Evolutionary conservation across 1,140 invertebrate species (phyloP), one percentile per base, ranked within the genome.

Genomic region (Lutraria rhynchaena): DNA sequence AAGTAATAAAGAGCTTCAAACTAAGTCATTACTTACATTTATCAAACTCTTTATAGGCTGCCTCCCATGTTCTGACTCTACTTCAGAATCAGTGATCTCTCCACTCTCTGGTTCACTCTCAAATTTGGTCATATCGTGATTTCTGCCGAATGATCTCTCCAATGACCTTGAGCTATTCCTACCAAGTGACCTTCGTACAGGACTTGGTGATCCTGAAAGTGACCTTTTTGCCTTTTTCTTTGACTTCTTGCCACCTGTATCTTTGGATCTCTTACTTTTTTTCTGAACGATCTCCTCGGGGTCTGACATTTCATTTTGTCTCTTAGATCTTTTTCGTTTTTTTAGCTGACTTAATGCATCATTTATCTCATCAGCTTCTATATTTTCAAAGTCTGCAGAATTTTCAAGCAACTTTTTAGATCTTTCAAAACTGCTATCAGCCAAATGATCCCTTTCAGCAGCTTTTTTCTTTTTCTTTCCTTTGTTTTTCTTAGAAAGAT

Each of bases 61-160:
- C 24, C 13, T 67, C 19, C 51, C 58, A 51, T 70, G 29, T 24
- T 22, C 67, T 60, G 55, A 60, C n/a, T 83, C 82, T 41, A 7
- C 37, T 17, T 85, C 84, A 67, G 55, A 74, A 37, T 83, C 78
- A 22, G 85, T 85, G 13, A 84, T 81, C 57, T 87, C 85, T 1
- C 85, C 85, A 76, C 85, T 87, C 33, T 87, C 85, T 63, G 83
- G 83, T 35, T 87, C 85, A 82, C 85, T 87, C 24, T 87, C 83
- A 83, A 87, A 87, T 13, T 83, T 78, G 9, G 70, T 57, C 83
- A 85, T 67, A 58, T 87, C 83, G 53, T 87, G 85, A 49, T 70
- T 80, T n/a, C 53, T 27, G 49, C 57, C 63, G 22, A 81, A 29
- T 60, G 65, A 81, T 22, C 63, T 78, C 29, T 67, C 53, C 24